These are phyloP conservation scores for Alethe diademata DNA, from an alignment of 2,113 vertebrate genomes.

Conservation along the genomic window DNA sequence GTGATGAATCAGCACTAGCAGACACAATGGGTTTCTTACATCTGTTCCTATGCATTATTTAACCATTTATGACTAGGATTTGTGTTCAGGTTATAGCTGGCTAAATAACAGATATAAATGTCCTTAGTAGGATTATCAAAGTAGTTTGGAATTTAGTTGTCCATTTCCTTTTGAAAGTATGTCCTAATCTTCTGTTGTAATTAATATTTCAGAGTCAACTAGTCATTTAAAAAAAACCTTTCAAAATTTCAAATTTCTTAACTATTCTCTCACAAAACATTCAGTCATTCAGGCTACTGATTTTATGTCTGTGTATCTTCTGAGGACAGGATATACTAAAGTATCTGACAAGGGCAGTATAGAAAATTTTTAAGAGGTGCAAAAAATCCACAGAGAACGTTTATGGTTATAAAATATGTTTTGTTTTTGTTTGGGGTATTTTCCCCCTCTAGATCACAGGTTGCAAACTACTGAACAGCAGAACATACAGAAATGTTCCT, in stretches of 20 bases:
- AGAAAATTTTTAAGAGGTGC: neutral
- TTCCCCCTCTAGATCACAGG: neutral
- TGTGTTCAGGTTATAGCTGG: neutral
- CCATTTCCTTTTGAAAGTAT: neutral
- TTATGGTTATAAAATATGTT: neutral
- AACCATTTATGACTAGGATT: neutral
- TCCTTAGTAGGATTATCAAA: neutral
- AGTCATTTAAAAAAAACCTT: neutral
- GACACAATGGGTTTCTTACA: neutral
- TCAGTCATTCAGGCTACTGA: neutral
- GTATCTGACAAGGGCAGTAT: neutral
- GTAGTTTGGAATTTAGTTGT: neutral
- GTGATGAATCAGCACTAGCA: neutral
- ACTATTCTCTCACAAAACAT: neutral
- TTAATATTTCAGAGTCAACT: neutral
- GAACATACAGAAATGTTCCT: neutral
- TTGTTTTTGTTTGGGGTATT: neutral
- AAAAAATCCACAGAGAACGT: neutral
- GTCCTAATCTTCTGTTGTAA: neutral
- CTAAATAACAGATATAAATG: neutral
- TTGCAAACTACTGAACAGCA: neutral
- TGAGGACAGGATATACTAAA: neutral
- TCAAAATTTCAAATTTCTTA: neutral
- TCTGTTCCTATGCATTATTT: neutral
- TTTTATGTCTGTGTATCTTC: neutral